phyloP scores from a whole-genome alignment of 1,140 invertebrate species.

The Pogonomyrmex californicus region DNA sequence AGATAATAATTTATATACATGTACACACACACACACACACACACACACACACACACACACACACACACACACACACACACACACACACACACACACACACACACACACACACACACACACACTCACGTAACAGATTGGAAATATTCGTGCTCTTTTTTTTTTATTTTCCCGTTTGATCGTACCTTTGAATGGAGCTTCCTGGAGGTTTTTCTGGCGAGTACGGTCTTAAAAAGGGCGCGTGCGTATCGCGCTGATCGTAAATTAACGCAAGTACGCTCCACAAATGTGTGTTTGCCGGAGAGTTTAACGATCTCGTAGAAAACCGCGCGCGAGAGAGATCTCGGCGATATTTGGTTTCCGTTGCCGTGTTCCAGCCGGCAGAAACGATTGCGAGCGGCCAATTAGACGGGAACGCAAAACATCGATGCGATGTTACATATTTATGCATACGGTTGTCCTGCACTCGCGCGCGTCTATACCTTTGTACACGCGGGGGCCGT shows the following conservation, averaged over 20 bases:
- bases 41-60: no score
- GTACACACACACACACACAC: no score
- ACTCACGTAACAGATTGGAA: no score
- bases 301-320: conserved; percentile 46
- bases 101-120: not conserved
- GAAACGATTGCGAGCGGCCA: conserved; percentile 63
- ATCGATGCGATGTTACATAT: conserved; percentile 69
- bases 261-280: conserved; percentile 21
- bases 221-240: not conserved
- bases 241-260: conserved; percentile 8
- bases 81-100: no score
- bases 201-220: not conserved
- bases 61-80: no score
- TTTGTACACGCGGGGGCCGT: conserved; percentile 48
- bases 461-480: conserved; percentile 32
- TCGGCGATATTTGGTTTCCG: conserved; percentile 48
- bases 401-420: conserved; percentile 74
- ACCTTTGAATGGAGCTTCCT: not conserved
- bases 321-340: conserved; percentile 45
- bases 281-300: not conserved
- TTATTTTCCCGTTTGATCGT: not conserved
- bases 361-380: conserved; percentile 37
- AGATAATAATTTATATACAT: conserved; percentile 11
- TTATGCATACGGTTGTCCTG: conserved; percentile 65
- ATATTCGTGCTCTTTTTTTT: not conserved